Conservation (phyloP, 2,888 invertebrate species). For the Drosophila putrida region DNA sequence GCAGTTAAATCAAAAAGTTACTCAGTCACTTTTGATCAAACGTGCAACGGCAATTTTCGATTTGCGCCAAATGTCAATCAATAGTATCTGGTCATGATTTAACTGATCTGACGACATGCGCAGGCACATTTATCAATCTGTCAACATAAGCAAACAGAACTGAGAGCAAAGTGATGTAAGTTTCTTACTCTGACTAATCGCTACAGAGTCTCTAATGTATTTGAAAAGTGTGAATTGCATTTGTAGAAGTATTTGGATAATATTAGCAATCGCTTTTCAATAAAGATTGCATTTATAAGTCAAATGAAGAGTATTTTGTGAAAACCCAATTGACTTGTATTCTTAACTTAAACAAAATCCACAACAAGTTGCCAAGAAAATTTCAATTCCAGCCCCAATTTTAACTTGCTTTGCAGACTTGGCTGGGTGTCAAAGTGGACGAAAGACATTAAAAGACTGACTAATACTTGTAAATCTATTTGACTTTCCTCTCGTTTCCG, state of each 20-base stretch:
- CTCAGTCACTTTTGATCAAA: constrained; percentile 16
- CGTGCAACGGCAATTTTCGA: constrained; percentile 25
- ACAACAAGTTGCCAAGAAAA: constrained; percentile 2
- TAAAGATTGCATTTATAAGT: not conserved
- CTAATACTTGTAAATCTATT: constrained; percentile 36
- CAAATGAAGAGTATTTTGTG: not conserved
- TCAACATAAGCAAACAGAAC: constrained; percentile 3
- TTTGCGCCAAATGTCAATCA: constrained; percentile 34
- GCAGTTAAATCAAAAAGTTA: constrained; percentile 32
- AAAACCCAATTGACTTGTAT: not conserved
- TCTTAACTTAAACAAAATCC: not conserved
- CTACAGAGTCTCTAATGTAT: not conserved
- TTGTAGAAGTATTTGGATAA: not conserved
- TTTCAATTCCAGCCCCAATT: constrained; percentile 5
- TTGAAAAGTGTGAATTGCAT: not conserved
- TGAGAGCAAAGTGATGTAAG: constrained; percentile 52
- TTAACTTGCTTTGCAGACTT: constrained; percentile 6
- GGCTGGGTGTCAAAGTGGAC: constrained; percentile 60
- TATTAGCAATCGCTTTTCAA: not conserved
- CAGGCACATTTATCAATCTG: constrained; percentile 56
- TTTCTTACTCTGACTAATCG: constrained; percentile 10
- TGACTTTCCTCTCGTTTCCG: constrained; percentile 14
- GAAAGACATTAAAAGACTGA: constrained; percentile 40
- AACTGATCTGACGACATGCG: constrained; percentile 37
- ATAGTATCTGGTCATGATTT: constrained; percentile 25